Percentiles rank a stretch among this genome's conserved stretches.
These are phyloP conservation scores for Hofmannophila pseudospretella DNA, from an alignment of 2,888 invertebrate species.

Conservation along the genomic window DNA sequence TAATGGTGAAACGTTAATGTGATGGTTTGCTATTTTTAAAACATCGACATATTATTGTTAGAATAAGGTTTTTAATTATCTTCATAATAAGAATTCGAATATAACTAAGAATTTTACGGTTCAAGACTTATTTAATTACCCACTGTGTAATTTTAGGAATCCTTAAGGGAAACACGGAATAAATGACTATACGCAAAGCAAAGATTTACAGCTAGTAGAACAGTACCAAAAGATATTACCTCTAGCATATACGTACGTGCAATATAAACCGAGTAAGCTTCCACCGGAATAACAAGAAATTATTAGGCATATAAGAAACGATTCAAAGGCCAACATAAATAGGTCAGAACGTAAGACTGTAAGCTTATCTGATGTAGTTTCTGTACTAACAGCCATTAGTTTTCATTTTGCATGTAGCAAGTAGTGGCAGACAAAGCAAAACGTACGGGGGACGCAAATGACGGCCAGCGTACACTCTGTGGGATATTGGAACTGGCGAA, in stretches of 20 bases:
- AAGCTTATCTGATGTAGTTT: constrained; percentile 49
- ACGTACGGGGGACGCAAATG: constrained; percentile 65
- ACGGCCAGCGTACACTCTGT: constrained; percentile 29
- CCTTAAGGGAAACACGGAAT: no score
- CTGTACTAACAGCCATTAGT: constrained; percentile 48
- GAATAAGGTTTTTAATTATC: neutral
- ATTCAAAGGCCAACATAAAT: constrained; percentile 53
- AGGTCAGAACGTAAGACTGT: constrained; percentile 41
- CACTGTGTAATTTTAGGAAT: no score
- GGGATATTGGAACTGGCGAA: constrained; percentile 30
- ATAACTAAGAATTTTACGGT: no score
- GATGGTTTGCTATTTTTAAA: constrained; percentile 14
- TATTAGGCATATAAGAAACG: constrained; percentile 37
- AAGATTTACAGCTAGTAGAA: no score
- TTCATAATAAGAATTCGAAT: no score
- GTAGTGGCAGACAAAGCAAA: constrained; percentile 47
- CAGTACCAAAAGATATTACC: no score
- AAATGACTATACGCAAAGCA: no score
- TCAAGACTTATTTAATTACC: no score
- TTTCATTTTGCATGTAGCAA: constrained; percentile 50
- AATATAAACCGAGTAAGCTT: neutral
- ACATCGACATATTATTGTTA: neutral
- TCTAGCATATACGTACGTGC: no score
- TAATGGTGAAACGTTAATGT: constrained; percentile 62
- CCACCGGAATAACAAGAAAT: constrained; percentile 41